These are phyloP conservation scores for Ficedula albicollis DNA, from an alignment of 2,797 vertebrate species.

Conservation along the genomic window DNA sequence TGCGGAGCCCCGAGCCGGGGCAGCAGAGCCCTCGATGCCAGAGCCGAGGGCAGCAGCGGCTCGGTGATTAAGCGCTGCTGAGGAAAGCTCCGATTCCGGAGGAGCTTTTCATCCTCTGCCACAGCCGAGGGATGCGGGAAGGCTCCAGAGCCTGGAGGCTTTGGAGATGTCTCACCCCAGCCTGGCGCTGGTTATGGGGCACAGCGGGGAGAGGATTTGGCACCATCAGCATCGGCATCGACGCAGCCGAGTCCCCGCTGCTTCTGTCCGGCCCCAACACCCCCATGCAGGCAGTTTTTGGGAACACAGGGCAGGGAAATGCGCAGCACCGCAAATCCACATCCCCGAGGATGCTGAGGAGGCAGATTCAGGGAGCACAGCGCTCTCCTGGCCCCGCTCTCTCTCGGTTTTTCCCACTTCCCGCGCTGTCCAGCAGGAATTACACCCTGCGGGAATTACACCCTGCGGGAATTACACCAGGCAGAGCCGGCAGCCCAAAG, in stretches of 20 bases:
- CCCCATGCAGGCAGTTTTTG: accelerated
- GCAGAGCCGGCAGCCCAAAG: neutral
- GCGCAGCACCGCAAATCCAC: neutral
- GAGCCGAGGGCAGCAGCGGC: neutral
- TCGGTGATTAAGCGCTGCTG: neutral
- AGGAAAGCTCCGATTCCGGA: neutral
- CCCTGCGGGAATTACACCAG: neutral
- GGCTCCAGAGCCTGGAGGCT: neutral
- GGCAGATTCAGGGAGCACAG: accelerated
- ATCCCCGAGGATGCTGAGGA: accelerated
- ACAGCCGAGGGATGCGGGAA: neutral
- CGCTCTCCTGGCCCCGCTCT: accelerated
- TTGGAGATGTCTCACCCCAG: neutral
- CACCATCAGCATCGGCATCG: accelerated
- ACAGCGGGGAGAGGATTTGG: neutral
- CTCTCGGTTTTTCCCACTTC: accelerated
- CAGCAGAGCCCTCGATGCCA: neutral
- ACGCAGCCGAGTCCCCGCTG: neutral
- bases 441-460: neutral
- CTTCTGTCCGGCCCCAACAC: neutral
- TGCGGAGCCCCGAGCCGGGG: neutral
- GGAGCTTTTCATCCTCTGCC: neutral
- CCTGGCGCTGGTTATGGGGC: neutral
- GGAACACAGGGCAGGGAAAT: neutral
- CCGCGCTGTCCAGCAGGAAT: neutral